Evolutionary conservation across 2,113 vertebrate species (phyloP).

Genomic region (Stigmatopora nigra): DNA sequence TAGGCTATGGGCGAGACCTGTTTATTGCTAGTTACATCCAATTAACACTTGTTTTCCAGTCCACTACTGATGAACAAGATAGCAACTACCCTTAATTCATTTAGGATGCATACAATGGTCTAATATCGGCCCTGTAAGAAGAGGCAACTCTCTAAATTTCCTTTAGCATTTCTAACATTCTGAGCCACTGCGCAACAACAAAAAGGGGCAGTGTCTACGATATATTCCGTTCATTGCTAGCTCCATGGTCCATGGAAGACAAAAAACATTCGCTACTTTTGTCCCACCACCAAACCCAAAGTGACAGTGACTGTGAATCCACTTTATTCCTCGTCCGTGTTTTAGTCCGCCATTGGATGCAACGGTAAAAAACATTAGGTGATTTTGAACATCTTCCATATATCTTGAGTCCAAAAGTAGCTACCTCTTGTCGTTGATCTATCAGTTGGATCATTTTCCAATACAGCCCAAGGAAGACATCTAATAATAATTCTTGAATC

Average conservation of each 20-base stretch:
- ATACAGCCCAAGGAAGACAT: slow-evolving; percentile 16
- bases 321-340: neutral
- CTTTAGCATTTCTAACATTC: slow-evolving; percentile 27
- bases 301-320: neutral
- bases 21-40: neutral
- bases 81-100: neutral
- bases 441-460: slow-evolving; percentile 45
- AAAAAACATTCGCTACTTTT: neutral
- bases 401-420: neutral
- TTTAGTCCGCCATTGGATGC: neutral
- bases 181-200: slow-evolving; percentile 42
- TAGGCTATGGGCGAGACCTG: neutral
- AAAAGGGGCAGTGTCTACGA: slow-evolving; percentile 9
- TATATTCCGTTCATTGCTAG: neutral
- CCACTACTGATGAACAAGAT: neutral
- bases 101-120: neutral
- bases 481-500: slow-evolving; percentile 14
- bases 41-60: neutral
- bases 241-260: neutral
- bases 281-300: neutral
- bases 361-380: neutral
- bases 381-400: neutral
- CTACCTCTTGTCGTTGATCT: slow-evolving; percentile 7
- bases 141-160: neutral
- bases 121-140: slow-evolving; percentile 34